Evolutionary conservation across 2,888 invertebrate species (phyloP).

Genomic region (Caenorhabditis sp.): DNA sequence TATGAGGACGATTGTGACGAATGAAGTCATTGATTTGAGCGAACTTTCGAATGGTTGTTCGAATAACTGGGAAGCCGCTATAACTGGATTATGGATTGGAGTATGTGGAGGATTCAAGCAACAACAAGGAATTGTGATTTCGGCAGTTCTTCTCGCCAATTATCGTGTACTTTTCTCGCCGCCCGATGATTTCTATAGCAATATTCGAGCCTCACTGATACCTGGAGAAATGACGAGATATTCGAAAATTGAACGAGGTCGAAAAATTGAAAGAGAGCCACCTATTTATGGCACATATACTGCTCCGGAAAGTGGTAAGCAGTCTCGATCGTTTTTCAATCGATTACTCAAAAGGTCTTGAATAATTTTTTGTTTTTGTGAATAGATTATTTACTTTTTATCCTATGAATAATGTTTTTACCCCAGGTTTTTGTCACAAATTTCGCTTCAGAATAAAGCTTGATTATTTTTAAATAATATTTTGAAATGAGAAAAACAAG

Average conservation of each 20-base stretch:
- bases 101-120: conserved; percentile 20
- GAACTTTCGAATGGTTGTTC: conserved; percentile 26
- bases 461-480: too few species aligned
- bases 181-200: conserved; percentile 14
- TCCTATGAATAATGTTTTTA: too few species aligned
- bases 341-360: neutral
- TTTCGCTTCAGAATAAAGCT: too few species aligned
- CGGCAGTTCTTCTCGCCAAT: conserved; percentile 30
- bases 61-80: conserved; percentile 29
- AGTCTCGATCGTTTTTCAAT: conserved; percentile 1
- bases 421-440: too few species aligned
- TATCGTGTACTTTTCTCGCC: conserved; percentile 18
- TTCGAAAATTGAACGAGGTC: conserved; percentile 3
- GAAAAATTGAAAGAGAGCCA: neutral
- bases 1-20: conserved; percentile 27
- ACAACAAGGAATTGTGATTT: conserved; percentile 18
- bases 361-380: too few species aligned
- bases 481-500: too few species aligned
- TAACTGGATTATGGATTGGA: conserved; percentile 27
- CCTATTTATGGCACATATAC: neutral
- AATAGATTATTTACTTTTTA: too few species aligned
- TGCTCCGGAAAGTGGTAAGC: neutral
- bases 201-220: neutral
- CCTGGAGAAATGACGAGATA: neutral
- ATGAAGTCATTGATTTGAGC: conserved; percentile 25